A percentile compares a stretch with the other conserved stretches of the same genome.
These are phyloP conservation scores for Eucera pruinosa DNA, from an alignment of 2,888 invertebrate species.

Conservation along the genomic window DNA sequence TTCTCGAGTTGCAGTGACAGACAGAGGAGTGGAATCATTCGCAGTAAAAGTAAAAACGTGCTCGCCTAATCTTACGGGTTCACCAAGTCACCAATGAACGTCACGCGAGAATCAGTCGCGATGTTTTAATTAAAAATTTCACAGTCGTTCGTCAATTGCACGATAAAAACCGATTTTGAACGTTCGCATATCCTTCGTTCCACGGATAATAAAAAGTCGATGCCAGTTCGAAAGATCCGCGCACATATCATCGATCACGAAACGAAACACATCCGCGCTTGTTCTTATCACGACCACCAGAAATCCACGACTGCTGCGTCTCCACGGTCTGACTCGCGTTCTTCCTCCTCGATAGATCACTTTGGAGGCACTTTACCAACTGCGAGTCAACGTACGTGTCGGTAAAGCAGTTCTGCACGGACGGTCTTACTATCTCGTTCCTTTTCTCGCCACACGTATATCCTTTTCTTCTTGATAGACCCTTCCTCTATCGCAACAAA, in stretches of 20 bases:
- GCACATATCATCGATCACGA: conserved; percentile 45
- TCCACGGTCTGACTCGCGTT: conserved; percentile 38
- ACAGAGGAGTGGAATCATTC: too few species aligned
- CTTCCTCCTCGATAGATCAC: conserved; percentile 57
- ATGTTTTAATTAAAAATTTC: background rate
- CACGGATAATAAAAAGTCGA: background rate
- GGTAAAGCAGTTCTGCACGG: conserved; percentile 57
- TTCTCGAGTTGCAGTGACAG: conserved; percentile 33
- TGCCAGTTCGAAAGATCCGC: conserved; percentile 41
- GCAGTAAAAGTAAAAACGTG: conserved; percentile 44
- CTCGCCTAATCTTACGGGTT: conserved; percentile 36
- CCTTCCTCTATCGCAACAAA: background rate
- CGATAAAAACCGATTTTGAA: conserved; percentile 14
- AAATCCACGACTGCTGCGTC: conserved; percentile 63
- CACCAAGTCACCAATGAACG: conserved; percentile 12
- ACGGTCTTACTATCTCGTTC: conserved; percentile 56
- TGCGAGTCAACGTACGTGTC: conserved; percentile 42
- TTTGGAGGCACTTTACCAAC: conserved; percentile 56
- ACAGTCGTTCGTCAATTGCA: background rate
- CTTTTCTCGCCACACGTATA: conserved; percentile 26
- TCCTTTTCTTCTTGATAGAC: conserved; percentile 6
- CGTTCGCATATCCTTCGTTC: conserved; percentile 12
- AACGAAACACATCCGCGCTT: conserved; percentile 50
- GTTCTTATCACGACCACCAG: conserved; percentile 65
- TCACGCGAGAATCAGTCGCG: conserved; percentile 15